Base-by-base conservation (phyloP, 2,113 vertebrate species). In the Grallaria varia region DNA sequence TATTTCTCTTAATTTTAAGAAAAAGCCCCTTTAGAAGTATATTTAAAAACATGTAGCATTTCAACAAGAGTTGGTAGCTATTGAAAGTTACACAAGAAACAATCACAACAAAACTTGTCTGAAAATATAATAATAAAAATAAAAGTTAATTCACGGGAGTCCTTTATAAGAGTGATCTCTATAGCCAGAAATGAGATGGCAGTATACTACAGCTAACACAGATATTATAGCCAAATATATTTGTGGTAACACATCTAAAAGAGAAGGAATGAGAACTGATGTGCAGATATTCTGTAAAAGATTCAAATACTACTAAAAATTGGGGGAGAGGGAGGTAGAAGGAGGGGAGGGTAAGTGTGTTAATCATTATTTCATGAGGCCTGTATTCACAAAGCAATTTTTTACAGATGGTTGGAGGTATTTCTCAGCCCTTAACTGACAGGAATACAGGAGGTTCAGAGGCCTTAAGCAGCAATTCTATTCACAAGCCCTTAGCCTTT, bases 391-490 rank as follows among this genome's bases (percentile, higher is more conserved):
- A 62, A 80, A 83, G 68, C 85, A 90, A 63, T 84, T 81, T 94
- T 95, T 96, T 94, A 95, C 95, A 96, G 90, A 59, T 89, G 90
- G 85, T 90, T 94, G 92, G 85, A 95, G 68, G 83, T 90, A 95
- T 93, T 93, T 87, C 85, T 90, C 72, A 90, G 75, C 64, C 82
- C 73, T 76, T 72, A 90, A 90, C 90, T 94, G 90, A 86, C 79
- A 93, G 68, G 79, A 80, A 90, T 86, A 90, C 56, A 75, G 85
- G 83, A 96, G 83, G 52, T 83, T 95, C 79, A 47, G 72, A 96
- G 93, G 95, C 95, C 95, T 97, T 85, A 53, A 96, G 91, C 90
- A 96, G 88, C 88, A 95, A 73, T 87, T 93, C 88, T 92, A 90
- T 84, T 94, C 90, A 78, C 14, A 95, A 95, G 90, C 93, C 89